phyloP scores from a whole-genome alignment of 2,113 vertebrate species.

The Serilophus lunatus region DNA sequence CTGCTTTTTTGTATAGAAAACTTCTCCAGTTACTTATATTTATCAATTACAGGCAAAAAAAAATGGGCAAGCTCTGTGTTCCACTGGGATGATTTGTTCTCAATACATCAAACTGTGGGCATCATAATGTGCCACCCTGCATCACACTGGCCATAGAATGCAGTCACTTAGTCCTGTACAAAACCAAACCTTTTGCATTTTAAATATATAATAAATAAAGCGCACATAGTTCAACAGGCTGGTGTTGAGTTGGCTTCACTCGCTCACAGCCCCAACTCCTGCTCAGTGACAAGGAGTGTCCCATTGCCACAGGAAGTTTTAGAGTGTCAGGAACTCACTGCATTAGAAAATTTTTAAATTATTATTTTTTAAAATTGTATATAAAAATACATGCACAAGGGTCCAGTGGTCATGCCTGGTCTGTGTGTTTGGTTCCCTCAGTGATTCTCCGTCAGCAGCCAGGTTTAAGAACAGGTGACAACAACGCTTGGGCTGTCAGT shows the following conservation, averaged over 20 bases:
- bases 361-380: not conserved
- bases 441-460: not conserved
- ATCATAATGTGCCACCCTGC: not conserved
- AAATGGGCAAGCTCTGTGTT: not conserved
- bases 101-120: not conserved
- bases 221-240: not conserved
- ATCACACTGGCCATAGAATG: not conserved
- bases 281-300: accelerated
- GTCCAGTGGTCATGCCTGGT: not conserved
- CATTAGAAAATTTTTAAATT: not conserved
- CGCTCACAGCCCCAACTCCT: not conserved
- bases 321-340: not conserved
- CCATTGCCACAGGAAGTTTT: not conserved
- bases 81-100: not conserved
- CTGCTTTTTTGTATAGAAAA: not conserved
- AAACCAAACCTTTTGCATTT: not conserved
- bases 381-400: not conserved
- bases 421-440: not conserved
- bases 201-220: not conserved
- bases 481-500: not conserved
- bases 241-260: not conserved
- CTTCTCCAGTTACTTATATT: not conserved
- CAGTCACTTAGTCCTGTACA: not conserved
- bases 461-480: not conserved
- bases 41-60: not conserved